phyloP scores from a whole-genome alignment of 2,113 vertebrate species.

The Colossoma macropomum region DNA sequence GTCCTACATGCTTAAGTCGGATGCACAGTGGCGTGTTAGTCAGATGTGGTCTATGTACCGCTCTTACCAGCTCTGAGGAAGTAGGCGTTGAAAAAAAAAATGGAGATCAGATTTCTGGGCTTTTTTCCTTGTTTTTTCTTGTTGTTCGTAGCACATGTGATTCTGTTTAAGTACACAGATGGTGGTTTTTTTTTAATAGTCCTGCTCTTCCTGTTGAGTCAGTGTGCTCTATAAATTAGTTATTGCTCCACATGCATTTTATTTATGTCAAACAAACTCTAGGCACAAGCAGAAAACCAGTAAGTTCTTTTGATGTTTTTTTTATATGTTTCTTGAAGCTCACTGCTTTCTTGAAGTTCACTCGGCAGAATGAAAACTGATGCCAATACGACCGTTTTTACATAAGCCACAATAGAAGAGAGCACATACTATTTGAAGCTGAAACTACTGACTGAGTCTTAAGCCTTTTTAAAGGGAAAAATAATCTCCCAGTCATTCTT shows the following conservation, averaged over 20 bases:
- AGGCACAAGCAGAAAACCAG: slow-evolving; percentile 9
- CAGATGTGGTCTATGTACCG: not conserved
- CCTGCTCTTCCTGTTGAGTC: slow-evolving; percentile 47
- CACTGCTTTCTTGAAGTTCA: not conserved
- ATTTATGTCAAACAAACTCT: slow-evolving; percentile 31
- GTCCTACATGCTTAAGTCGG: not conserved
- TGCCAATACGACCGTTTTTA: not conserved
- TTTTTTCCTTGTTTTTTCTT: not conserved
- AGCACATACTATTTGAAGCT: not conserved
- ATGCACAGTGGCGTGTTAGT: not conserved
- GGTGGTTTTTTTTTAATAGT: slow-evolving; percentile 23
- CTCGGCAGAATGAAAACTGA: slow-evolving; percentile 8
- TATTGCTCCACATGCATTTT: slow-evolving; percentile 39
- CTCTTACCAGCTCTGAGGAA: slow-evolving; percentile 14
- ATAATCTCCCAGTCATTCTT: not conserved
- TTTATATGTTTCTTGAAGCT: not conserved
- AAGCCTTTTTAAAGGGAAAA: not conserved
- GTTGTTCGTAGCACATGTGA: slow-evolving; percentile 23
- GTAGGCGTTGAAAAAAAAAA: not conserved
- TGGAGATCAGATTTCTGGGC: not conserved
- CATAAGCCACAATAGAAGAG: not conserved
- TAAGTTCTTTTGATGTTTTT: not conserved
- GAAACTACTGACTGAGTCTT: not conserved
- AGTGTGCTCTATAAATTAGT: slow-evolving; percentile 21
- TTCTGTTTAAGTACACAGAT: slow-evolving; percentile 43